Evolutionary conservation across 2,113 vertebrate genomes (phyloP).

Genomic region (Polypterus senegalus): DNA sequence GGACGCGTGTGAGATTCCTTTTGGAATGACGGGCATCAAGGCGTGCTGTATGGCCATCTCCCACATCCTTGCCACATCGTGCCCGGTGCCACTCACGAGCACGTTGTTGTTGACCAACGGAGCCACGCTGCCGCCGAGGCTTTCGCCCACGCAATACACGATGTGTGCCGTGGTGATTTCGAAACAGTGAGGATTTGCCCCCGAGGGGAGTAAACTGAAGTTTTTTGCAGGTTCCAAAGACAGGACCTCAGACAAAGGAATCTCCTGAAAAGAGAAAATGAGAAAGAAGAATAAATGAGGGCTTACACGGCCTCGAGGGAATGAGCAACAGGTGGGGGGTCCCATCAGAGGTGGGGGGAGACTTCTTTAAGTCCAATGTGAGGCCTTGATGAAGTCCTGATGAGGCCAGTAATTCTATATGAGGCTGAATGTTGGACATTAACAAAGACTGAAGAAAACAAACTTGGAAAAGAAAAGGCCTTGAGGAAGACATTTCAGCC

Average conservation of each 20-base stretch:
- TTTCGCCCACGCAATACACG: conserved; percentile 85
- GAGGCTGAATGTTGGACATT: too few relatives aligned
- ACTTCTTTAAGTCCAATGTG: too few relatives aligned
- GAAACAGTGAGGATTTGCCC: conserved; percentile 81
- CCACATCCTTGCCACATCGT: conserved; percentile 85
- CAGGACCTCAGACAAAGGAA: conserved; percentile 88
- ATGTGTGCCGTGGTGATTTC: conserved; percentile 80
- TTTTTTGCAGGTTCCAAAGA: conserved; percentile 78
- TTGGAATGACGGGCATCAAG: conserved; percentile 84
- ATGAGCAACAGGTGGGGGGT: too few relatives aligned
- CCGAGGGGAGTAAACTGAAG: conserved; percentile 60
- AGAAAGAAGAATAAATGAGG: conserved; percentile 15
- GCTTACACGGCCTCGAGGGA: too few relatives aligned
- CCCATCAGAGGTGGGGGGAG: too few relatives aligned
- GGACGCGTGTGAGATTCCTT: conserved; percentile 56
- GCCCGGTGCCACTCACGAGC: conserved; percentile 66
- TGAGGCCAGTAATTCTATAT: too few relatives aligned
- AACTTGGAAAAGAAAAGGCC: too few relatives aligned
- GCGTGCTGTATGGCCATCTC: conserved; percentile 90
- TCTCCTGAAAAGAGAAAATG: conserved; percentile 59
- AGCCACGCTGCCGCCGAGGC: conserved; percentile 43
- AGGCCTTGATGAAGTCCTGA: too few relatives aligned
- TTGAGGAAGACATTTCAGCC: too few relatives aligned
- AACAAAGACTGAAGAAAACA: too few relatives aligned
- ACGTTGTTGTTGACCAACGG: conserved; percentile 42